phyloP scores from a whole-genome alignment of 92 coral and sea anemone genomes.

The Isaurus tuberculatus region DNA sequence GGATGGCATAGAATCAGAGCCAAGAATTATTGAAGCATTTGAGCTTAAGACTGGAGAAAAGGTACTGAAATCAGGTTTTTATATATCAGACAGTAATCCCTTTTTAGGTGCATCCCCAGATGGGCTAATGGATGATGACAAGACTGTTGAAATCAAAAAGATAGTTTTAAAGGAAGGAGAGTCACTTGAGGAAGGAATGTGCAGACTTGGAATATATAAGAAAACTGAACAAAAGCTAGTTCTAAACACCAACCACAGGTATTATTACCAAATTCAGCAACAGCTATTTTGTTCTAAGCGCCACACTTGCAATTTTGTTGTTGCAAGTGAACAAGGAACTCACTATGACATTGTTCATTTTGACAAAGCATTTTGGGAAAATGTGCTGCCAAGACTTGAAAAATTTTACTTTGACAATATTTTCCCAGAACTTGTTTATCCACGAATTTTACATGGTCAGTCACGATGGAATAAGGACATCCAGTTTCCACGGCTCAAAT shows the following conservation, averaged over 20 bases:
- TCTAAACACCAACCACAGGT: slow-evolving; percentile 65
- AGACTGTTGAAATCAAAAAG: slow-evolving; percentile 18
- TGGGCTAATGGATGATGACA: slow-evolving; percentile 38
- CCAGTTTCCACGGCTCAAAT: slow-evolving; percentile 56
- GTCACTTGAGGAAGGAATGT: slow-evolving; percentile 56
- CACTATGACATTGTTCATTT: slow-evolving; percentile 62
- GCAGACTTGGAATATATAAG: slow-evolving; percentile 66
- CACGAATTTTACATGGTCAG: slow-evolving; percentile 59
- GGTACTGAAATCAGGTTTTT: slow-evolving; percentile 35
- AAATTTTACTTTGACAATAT: slow-evolving; percentile 66
- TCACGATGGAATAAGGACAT: slow-evolving; percentile 69
- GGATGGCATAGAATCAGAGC: slow-evolving; percentile 20
- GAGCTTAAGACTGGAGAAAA: slow-evolving; percentile 42
- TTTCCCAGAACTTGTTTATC: slow-evolving; percentile 81
- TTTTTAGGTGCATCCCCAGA: too few species aligned
- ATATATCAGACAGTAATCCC: slow-evolving; percentile 42
- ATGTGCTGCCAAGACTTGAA: too few species aligned
- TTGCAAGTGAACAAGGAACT: slow-evolving; percentile 59
- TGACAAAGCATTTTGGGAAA: slow-evolving; percentile 62
- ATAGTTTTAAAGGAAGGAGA: slow-evolving; percentile 52
- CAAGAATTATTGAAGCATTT: slow-evolving; percentile 34
- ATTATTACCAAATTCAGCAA: too few species aligned
- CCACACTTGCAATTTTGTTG: slow-evolving; percentile 63
- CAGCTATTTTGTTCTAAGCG: slow-evolving; percentile 61
- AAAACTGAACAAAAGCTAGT: slow-evolving; percentile 44